Base-by-base conservation (phyloP, 2,888 invertebrate genomes). In the Rhingia campestris region DNA sequence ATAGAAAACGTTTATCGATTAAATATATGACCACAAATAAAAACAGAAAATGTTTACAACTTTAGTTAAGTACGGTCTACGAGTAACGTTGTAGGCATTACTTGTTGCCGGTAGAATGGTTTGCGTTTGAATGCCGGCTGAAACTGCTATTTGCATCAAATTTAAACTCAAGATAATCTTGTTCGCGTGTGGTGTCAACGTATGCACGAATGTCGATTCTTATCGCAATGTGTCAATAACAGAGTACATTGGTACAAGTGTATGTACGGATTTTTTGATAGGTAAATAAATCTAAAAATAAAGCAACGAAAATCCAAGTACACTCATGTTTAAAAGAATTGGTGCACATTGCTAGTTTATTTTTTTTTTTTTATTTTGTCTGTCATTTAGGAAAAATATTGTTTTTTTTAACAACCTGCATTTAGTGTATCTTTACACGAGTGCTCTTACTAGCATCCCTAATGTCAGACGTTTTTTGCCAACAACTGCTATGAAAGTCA, bases 211-310 rank as follows among this genome's bases (percentile, higher is more conserved):
- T 22, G 22, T 22, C 22, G 47, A 63, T 63, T 63, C 63, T 63
- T 63, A 63, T 63, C 63, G 37, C 10, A 39, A 63, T 37, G 47
- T 63, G 63, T 30, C 49, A 49, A 63, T 63, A 63, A 43, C 47
- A 30, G 14, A 22, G 0, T 43, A 35, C n/a, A 49, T 37, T 30
- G 14, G 7, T 47, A 33, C 10, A 22, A 49, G 37, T 63, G 63
- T 39, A 37, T 49, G n/a, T 37, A 33, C 10, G 33, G 32, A n/a
- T 9, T 4, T 63, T 63, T 63, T 37, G 22, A 47, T 37, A 6
- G 22, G 22, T 10, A 43, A 59, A 59, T 32, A 43, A 30, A 63
- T 6, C 22, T 12, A 9, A 37, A 63, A 49, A 63, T 63, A 63
- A 47, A 63, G 22, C 4, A 22, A 39, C 39, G 10, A 39, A 1